Percentiles rank a stretch among this genome's conserved stretches.
Conservation (phyloP, 2,888 invertebrate species). For the Cyrtodaria siliqua region DNA sequence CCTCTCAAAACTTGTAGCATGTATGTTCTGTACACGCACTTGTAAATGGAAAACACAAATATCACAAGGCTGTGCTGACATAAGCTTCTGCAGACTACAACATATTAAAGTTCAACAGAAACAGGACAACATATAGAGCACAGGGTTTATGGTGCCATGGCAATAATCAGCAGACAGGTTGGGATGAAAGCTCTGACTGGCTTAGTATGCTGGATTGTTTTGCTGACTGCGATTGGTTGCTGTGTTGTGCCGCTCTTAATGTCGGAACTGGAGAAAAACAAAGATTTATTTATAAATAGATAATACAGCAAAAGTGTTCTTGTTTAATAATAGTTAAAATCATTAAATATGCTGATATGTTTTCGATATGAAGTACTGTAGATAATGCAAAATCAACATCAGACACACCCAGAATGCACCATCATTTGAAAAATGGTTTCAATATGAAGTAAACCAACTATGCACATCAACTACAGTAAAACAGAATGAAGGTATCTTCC, state of each 20-base stretch:
- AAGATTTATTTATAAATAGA: not conserved
- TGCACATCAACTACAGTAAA: too few relatives aligned
- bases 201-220: constrained; percentile 27
- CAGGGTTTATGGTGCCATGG: not conserved
- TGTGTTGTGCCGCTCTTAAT: constrained; percentile 35
- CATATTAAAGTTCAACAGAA: not conserved
- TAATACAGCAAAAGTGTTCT: too few relatives aligned
- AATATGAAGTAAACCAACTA: too few relatives aligned
- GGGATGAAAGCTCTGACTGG: constrained; percentile 41
- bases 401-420: too few relatives aligned
- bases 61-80: too few relatives aligned
- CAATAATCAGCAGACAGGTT: constrained; percentile 53
- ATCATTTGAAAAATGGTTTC: too few relatives aligned
- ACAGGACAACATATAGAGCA: constrained; percentile 1
- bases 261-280: constrained; percentile 52
- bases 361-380: not conserved
- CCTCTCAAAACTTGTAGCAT: too few relatives aligned
- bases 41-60: too few relatives aligned
- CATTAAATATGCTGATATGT: not conserved
- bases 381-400: not conserved
- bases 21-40: too few relatives aligned
- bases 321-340: too few relatives aligned
- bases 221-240: constrained; percentile 21
- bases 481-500: too few relatives aligned
- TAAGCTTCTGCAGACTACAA: too few relatives aligned